Percentiles rank a stretch among this genome's conserved stretches.
phyloP scores from a whole-genome alignment of 2,797 vertebrate species.

The Lateolabrax maculatus region DNA sequence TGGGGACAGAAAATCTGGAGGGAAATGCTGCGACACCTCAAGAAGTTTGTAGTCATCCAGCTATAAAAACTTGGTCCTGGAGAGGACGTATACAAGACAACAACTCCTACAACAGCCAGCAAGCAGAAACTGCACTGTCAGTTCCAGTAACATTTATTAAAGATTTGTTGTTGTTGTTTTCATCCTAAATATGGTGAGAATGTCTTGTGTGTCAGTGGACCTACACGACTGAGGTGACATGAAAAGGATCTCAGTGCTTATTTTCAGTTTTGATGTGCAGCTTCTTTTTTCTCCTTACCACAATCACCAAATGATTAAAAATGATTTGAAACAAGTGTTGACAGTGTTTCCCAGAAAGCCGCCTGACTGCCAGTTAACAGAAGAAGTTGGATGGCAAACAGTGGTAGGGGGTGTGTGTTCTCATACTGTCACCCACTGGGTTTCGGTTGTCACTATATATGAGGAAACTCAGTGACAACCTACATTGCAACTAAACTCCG shows the following conservation, averaged over 20 bases:
- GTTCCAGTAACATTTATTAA: slow-evolving; percentile 12
- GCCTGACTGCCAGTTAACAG: background rate
- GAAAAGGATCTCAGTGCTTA: background rate
- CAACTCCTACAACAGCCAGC: too few species aligned
- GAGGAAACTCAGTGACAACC: slow-evolving; percentile 28
- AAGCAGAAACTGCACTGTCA: background rate
- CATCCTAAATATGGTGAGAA: background rate
- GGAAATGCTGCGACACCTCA: background rate
- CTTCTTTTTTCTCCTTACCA: background rate
- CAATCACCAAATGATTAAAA: background rate
- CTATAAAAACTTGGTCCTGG: too few species aligned
- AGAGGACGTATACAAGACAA: too few species aligned
- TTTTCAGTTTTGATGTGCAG: background rate
- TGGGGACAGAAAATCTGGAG: background rate
- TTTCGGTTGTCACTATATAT: slow-evolving; percentile 38
- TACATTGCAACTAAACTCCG: background rate
- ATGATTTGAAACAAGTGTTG: background rate
- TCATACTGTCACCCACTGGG: background rate
- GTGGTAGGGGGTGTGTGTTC: too few species aligned
- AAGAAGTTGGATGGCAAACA: too few species aligned
- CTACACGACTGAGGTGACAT: too few species aligned
- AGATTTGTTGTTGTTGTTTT: background rate
- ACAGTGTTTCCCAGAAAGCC: slow-evolving; percentile 43
- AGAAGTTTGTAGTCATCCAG: background rate
- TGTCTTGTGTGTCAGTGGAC: too few species aligned